These are phyloP conservation scores for Crotophaga sulcirostris DNA, from an alignment of 2,113 vertebrate species.

Conservation along the genomic window DNA sequence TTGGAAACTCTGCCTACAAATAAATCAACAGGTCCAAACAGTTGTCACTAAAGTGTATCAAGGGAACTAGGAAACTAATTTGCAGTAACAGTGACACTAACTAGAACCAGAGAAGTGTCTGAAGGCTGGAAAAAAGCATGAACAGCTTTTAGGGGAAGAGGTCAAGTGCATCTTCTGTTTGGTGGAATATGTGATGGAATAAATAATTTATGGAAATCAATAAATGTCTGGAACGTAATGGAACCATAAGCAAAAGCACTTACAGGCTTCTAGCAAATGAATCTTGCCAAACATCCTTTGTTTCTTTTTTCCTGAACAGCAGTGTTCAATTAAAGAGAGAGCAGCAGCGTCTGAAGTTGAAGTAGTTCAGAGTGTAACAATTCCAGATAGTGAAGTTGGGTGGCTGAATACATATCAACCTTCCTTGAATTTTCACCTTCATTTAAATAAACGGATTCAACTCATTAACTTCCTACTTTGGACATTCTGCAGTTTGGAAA, in stretches of 20 bases:
- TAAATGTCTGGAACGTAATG: constrained; percentile 39
- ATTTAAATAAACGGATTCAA: background rate
- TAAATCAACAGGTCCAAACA: constrained; percentile 2
- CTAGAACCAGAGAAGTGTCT: background rate
- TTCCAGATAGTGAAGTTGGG: background rate
- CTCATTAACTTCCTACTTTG: background rate
- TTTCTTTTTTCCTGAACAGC: background rate
- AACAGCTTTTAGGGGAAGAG: constrained; percentile 10
- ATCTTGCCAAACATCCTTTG: background rate
- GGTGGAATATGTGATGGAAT: background rate
- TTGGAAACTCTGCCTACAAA: constrained; percentile 12
- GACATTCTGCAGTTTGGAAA: background rate
- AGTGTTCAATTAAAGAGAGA: background rate
- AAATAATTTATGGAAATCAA: constrained; percentile 55
- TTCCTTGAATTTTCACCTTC: background rate
- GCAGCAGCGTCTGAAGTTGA: background rate
- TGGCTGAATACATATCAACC: background rate
- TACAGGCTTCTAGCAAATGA: constrained; percentile 26
- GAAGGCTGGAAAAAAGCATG: background rate
- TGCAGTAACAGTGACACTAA: background rate
- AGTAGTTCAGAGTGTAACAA: background rate
- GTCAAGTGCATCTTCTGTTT: background rate
- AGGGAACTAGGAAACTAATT: constrained; percentile 18
- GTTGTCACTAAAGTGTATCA: background rate
- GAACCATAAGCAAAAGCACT: constrained; percentile 29